phyloP scores from a whole-genome alignment of 2,797 vertebrate genomes.

The Aplochiton taeniatus region DNA sequence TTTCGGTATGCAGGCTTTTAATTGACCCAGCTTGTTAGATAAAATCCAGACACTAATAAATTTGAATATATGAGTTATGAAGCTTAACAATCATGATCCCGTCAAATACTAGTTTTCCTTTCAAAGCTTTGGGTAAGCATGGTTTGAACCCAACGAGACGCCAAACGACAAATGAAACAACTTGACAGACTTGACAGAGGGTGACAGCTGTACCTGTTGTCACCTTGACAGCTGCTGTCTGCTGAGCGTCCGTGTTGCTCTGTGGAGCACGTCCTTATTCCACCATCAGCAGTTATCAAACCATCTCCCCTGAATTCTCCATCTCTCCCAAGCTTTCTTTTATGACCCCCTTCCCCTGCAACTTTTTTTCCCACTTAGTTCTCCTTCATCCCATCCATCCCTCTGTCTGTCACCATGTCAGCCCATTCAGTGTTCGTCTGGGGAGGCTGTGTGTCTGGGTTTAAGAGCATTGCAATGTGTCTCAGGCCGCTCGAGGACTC shows the following conservation, averaged over 20 bases:
- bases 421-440: slow-evolving; percentile 2
- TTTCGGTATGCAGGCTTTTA: too few species aligned
- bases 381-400: background rate
- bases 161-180: background rate
- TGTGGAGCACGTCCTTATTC: slow-evolving; percentile 35
- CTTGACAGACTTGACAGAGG: slow-evolving; percentile 27
- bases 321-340: slow-evolving; percentile 31
- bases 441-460: background rate
- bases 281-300: slow-evolving; percentile 38
- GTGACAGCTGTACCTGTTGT: slow-evolving; percentile 50
- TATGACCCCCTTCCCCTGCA: background rate
- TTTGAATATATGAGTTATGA: background rate
- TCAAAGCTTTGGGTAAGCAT: slow-evolving; percentile 34
- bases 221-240: slow-evolving; percentile 67
- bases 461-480: slow-evolving; percentile 16
- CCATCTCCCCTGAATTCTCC: slow-evolving; percentile 29
- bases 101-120: background rate
- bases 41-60: too few species aligned
- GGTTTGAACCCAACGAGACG: slow-evolving; percentile 46
- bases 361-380: background rate
- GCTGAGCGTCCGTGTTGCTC: slow-evolving; percentile 44
- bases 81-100: background rate
- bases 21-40: too few species aligned
- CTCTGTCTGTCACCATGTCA: background rate
- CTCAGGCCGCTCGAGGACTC: slow-evolving; percentile 61